Conservation (phyloP, 2,797 vertebrate species). For the Sandelia bainsii region DNA sequence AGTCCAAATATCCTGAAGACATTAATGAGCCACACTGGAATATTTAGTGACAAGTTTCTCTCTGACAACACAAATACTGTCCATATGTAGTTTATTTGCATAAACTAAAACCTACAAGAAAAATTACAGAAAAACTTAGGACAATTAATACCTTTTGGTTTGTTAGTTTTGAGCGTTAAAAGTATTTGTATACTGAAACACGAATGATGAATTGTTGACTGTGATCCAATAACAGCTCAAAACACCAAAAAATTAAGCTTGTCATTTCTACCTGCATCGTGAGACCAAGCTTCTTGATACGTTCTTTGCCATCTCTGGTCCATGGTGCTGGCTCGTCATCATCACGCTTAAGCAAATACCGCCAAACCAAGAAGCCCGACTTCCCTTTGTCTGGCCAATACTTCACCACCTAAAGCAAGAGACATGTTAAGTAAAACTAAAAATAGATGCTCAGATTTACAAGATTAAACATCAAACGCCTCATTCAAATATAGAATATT, state of each 20-base stretch:
- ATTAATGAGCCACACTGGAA: too few species aligned
- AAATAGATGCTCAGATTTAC: neutral
- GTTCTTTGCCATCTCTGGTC: slow-evolving; percentile 95
- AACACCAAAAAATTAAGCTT: neutral
- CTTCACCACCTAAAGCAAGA: slow-evolving; percentile 88
- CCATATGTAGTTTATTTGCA: too few species aligned
- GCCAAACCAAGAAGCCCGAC: slow-evolving; percentile 97
- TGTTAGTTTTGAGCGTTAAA: too few species aligned
- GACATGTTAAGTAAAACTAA: neutral
- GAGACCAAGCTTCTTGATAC: slow-evolving; percentile 93
- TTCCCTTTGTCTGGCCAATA: slow-evolving; percentile 98
- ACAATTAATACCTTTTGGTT: too few species aligned
- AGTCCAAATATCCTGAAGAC: neutral
- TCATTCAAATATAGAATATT: neutral
- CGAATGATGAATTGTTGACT: too few species aligned
- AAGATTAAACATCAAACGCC: neutral
- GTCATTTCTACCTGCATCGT: slow-evolving; percentile 91
- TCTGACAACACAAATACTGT: too few species aligned
- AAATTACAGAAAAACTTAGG: too few species aligned
- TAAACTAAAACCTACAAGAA: too few species aligned
- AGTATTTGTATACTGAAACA: too few species aligned
- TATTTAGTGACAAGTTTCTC: too few species aligned
- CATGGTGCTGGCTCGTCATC: slow-evolving; percentile 95
- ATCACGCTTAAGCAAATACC: slow-evolving; percentile 93
- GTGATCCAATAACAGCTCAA: too few species aligned